These are phyloP conservation scores for Synanthedon formicaeformis DNA, from an alignment of 2,888 invertebrate species.

Conservation along the genomic window DNA sequence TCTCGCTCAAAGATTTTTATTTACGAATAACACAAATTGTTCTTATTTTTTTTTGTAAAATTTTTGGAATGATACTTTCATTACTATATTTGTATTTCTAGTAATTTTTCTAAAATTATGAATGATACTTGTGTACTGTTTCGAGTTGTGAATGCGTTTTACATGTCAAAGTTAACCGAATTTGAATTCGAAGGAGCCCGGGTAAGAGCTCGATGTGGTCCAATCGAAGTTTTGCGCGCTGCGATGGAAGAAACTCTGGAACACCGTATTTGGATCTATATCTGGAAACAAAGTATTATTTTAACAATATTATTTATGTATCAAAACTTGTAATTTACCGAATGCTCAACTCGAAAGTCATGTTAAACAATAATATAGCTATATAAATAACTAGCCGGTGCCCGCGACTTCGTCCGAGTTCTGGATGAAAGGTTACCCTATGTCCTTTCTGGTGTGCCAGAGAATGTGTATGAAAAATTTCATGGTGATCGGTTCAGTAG, in stretches of 20 bases:
- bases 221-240: conserved; percentile 68
- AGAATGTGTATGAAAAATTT: too few species aligned
- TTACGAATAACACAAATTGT: neutral
- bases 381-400: too few species aligned
- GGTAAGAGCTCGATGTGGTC: conserved; percentile 63
- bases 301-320: too few species aligned
- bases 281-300: conserved; percentile 61
- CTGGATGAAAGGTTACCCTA: too few species aligned
- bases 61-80: neutral
- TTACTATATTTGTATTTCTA: neutral
- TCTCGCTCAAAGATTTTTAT: neutral
- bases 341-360: too few species aligned
- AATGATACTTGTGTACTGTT: neutral
- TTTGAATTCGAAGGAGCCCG: conserved; percentile 77
- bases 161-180: conserved; percentile 65
- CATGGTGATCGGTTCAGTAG: too few species aligned
- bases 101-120: neutral
- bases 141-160: neutral
- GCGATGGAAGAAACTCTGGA: conserved; percentile 84
- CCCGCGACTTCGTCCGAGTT: too few species aligned
- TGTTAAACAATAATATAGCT: too few species aligned
- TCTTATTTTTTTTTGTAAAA: neutral
- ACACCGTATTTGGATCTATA: conserved; percentile 86
- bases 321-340: too few species aligned
- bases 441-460: too few species aligned